Evolutionary conservation across 2,113 vertebrate species (phyloP), one percentile per base, ranked within the genome.

Genomic region (Hassar affinis): DNA sequence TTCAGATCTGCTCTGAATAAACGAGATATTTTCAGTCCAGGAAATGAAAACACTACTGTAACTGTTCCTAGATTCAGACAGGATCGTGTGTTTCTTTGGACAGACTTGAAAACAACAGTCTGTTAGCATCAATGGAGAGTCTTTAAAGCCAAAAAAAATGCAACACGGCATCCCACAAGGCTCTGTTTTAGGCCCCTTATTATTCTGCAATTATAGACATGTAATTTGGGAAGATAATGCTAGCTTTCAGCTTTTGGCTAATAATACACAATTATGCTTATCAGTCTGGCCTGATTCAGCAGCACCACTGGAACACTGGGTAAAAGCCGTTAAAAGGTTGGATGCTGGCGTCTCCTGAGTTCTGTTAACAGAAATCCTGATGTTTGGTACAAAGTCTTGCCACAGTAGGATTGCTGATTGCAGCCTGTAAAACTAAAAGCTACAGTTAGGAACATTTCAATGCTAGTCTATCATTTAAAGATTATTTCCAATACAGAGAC

Each of bases 1-100:
- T 81, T 88, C 61, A 20, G 75, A 84, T 82, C 69, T 72, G 76
- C 62, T 49, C 72, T 79, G 81, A 3, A 33, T 33, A 30, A 25
- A 76, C 49, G 3, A 27, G 45, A 74, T 49, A 51, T 74, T 27
- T 27, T 74, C 14, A 33, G 49, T 33, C 72, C 47, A 35, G 49
- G 72, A 76, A 76, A 76, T 54, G 27, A 76, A 76, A 75, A 51
- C 71, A 75, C 71, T 75, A 9, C 25, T 18, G 45, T 30, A 51
- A 76, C 69, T 25, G 22, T 74, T 74, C 25, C 69, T 15, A 7
- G 12, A 3, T n/a, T n/a, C 42, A 74, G 45, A 74, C 72, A 20
- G 47, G 17, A 27, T 5, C 12, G 17, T 54, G 0, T 27, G 15
- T 74, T 74, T 17, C 71, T 74, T 47, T 51, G 17, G 7, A 75